Base-by-base conservation (phyloP, 2,797 vertebrate genomes). In the Antennarius maculatus region DNA sequence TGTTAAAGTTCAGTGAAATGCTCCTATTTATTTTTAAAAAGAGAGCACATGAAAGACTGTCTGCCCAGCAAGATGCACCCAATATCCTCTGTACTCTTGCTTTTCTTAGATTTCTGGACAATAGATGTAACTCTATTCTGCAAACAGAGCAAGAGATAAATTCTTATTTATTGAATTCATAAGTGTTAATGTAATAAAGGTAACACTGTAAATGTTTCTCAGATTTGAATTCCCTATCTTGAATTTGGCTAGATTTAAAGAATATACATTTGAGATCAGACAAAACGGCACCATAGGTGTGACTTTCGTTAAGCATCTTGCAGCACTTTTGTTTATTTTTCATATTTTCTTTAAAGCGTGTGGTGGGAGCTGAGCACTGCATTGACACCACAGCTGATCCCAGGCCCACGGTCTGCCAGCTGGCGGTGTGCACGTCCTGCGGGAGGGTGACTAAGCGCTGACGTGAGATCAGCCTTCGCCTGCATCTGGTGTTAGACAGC, bases 271-370 rank as follows among this genome's bases (percentile, higher is more conserved):
- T 71, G 74, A 86, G 74, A 76, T 90, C 77, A 92, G 85, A 80
- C 76, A 80, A 74, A 82, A 70, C 77, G 51, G 78, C 90, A 86
- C 85, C 88, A 74, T 85, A 86, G 87, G 83, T 89, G 85, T 86
- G 66, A 85, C 61, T 75, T 81, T 80, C 46, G 71, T 69, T 74
- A 76, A 84, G 78, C 52, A 88, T 88, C 77, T 88, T 92, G 87
- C 89, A 89, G 91, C 76, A 91, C 88, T 89, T 92, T 92, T 92
- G 91, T 92, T 91, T 91, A 92, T 92, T 93, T 92, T 93, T 92
- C 91, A 92, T 92, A 92, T 92, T 93, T 92, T 92, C 92, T 93
- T 92, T 93, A 92, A 92, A 93, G 92, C 90, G 92, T 91, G 92
- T 92, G 92, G 90, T 92, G 92, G 92, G 90, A 92, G 89, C 91